Conservation (phyloP, 2,888 invertebrate genomes). For the Leptopterna dolabrata region DNA sequence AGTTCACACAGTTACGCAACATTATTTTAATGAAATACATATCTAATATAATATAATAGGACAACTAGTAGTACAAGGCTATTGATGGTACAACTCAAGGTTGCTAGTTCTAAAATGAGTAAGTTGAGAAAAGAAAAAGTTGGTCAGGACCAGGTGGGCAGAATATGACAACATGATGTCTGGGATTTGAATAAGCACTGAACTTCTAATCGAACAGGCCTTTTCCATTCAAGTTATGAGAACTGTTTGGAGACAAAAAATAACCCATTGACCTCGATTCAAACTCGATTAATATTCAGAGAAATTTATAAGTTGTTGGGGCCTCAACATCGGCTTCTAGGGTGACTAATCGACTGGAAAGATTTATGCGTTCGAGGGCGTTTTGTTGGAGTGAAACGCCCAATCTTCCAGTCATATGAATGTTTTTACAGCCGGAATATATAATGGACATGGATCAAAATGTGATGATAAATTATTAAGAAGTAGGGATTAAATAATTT, state of each 20-base stretch:
- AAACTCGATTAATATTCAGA: not conserved
- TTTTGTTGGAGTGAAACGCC: not conserved
- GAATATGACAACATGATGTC: not conserved
- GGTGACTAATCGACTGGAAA: not conserved
- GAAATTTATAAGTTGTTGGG: not conserved
- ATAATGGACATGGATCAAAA: too few relatives aligned
- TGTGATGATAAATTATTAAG: too few relatives aligned
- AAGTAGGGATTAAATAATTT: too few relatives aligned
- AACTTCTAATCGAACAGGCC: not conserved
- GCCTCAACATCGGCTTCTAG: not conserved
- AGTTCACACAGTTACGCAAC: too few relatives aligned
- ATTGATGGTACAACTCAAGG: too few relatives aligned
- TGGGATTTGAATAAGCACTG: not conserved
- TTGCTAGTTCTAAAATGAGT: too few relatives aligned
- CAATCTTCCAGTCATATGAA: not conserved
- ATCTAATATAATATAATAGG: too few relatives aligned
- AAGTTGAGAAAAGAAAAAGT: too few relatives aligned
- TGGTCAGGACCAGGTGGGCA: not conserved
- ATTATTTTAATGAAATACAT: too few relatives aligned
- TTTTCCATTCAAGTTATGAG: not conserved
- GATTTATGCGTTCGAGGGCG: not conserved
- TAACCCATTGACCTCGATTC: not conserved
- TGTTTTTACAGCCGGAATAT: too few relatives aligned
- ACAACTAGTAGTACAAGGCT: too few relatives aligned
- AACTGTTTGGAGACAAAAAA: not conserved